phyloP scores from a whole-genome alignment of 2,888 invertebrate genomes.

The Leucophenga montana region DNA sequence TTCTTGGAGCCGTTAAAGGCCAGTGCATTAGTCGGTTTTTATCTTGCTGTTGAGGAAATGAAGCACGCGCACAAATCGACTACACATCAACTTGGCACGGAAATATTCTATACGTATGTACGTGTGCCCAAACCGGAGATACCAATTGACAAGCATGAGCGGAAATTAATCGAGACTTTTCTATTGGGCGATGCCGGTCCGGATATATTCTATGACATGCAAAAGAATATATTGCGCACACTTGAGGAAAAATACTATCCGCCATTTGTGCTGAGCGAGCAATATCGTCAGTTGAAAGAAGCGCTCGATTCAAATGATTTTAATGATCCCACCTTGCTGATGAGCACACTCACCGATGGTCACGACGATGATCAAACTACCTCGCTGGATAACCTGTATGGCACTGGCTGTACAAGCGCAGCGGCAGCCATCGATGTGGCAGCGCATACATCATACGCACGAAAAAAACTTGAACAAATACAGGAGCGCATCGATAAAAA shows the following conservation, averaged over 20 bases:
- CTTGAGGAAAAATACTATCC: constrained; percentile 92
- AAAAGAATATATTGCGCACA: constrained; percentile 84
- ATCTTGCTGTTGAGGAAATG: constrained; percentile 89
- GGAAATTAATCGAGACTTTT: constrained; percentile 91
- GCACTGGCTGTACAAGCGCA: constrained; percentile 34
- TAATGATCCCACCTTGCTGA: constrained; percentile 71
- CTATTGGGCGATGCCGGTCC: constrained; percentile 89
- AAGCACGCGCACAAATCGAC: constrained; percentile 82
- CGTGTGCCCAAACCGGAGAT: constrained; percentile 86
- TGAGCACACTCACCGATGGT: constrained; percentile 58
- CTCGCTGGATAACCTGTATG: constrained; percentile 54
- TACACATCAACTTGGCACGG: constrained; percentile 91
- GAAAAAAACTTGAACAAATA: constrained; percentile 86
- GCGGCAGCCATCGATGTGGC: constrained; percentile 77
- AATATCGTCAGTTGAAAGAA: constrained; percentile 79
- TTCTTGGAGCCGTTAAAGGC: constrained; percentile 88
- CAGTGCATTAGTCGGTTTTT: constrained; percentile 88
- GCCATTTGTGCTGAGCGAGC: constrained; percentile 89
- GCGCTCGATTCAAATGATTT: constrained; percentile 71
- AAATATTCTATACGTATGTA: constrained; percentile 92
- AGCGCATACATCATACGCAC: constrained; percentile 87
- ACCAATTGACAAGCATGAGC: constrained; percentile 84
- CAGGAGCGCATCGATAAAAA: constrained; percentile 90
- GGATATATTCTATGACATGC: constrained; percentile 90
- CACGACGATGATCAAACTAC: constrained; percentile 62